Evolutionary conservation across 64 coral and sea anemone genomes (phyloP).

Genomic region (Montipora sp.): DNA sequence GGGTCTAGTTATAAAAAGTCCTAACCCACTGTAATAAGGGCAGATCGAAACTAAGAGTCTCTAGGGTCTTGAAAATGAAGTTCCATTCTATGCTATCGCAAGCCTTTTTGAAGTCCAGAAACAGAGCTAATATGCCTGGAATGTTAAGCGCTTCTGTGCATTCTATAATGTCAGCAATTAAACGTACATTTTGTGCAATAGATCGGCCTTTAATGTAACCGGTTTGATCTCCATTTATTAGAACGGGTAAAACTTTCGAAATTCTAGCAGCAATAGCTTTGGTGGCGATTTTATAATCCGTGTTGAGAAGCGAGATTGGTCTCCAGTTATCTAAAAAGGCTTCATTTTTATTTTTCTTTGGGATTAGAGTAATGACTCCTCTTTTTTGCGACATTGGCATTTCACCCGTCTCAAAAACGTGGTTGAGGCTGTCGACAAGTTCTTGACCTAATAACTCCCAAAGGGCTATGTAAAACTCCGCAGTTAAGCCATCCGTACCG

Average conservation of each 20-base stretch:
- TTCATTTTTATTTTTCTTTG: too few species aligned
- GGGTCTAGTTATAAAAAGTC: too few species aligned
- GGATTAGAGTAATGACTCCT: neutral
- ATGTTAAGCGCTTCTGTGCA: too few species aligned
- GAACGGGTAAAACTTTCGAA: neutral
- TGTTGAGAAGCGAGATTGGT: conserved; percentile 4
- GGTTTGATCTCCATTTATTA: neutral
- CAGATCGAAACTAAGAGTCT: too few species aligned
- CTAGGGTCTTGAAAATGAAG: too few species aligned
- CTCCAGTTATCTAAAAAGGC: neutral
- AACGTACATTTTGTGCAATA: neutral
- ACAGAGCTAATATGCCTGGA: too few species aligned
- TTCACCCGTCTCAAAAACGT: neutral
- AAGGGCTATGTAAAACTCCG: neutral
- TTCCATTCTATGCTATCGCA: too few species aligned
- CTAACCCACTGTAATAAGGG: too few species aligned
- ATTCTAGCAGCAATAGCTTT: conserved; percentile 8
- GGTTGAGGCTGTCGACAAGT: neutral
- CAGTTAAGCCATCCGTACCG: neutral
- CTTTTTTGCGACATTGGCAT: neutral
- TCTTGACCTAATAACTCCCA: neutral
- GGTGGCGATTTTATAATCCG: conserved; percentile 13
- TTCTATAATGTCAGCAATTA: too few species aligned
- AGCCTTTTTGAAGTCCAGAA: too few species aligned
- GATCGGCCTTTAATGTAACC: neutral